Evolutionary conservation across 2,797 vertebrate genomes (phyloP), one percentile per base, ranked within the genome.

Genomic region (Schizothorax lantsangensis): DNA sequence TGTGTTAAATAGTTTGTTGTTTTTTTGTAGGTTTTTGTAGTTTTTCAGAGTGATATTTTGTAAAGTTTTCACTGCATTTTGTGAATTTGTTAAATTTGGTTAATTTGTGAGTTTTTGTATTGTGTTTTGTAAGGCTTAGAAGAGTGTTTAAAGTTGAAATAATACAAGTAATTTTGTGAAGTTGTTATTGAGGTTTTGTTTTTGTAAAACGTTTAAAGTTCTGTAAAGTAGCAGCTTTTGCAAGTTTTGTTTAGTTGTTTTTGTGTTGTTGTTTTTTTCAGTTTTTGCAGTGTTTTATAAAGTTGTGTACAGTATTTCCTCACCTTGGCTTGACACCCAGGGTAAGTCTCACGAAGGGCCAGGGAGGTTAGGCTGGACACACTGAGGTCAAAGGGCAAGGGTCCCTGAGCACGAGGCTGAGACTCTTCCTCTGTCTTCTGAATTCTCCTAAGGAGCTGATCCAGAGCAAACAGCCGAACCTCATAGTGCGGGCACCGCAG

Each of bases 321-420:
- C 87, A 98, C 98, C 97, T 96, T 97, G 90, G 96, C 95, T 92
- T 97, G 95, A 94, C 97, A 98, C 88, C 95, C 95, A 30, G 95
- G 92, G 92, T 97, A 96, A 43, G 87, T 95, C 91, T 99, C 98
- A 19, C 94, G 95, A 90, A 97, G 59, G 77, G 94, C 94, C 94
- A 97, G 89, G 79, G 88, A 86, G 84, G 96, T 95, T 84, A 99
- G 91, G 78, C 88, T 92, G 19, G 85, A 90, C 85, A 93, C 75
- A 86, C 89, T 90, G 89, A 90, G 91, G 89, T 93, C 83, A 4
- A 91, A 91, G 68, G 91, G 90, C 89, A 92, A 92, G 43, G 49
- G 54, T 5, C 86, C 88, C 40, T 72, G 89, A 52, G 19, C 52
- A 38, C 2, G 69, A 74, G 23, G 17, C 2, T 86, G 87, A 19